Percentiles rank a stretch among this genome's conserved stretches.
phyloP scores from a whole-genome alignment of 2,797 vertebrate genomes.

The Acropternis orthonyx region DNA sequence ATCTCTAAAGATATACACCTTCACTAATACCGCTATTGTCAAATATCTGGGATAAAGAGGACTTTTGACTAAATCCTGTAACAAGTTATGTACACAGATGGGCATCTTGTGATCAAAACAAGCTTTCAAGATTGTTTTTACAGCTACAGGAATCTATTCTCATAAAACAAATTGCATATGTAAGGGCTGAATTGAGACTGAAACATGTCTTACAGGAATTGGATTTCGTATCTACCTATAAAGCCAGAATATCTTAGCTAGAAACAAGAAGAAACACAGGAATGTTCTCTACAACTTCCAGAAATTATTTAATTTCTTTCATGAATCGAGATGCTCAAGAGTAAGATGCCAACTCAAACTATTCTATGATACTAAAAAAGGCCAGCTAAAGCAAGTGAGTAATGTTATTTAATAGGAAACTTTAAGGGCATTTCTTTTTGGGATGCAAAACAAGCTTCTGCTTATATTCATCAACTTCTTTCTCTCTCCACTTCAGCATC shows the following conservation, averaged over 20 bases:
- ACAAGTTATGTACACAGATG: neutral
- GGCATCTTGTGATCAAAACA: neutral
- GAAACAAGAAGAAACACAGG: neutral
- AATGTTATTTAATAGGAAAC: neutral
- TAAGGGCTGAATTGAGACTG: neutral
- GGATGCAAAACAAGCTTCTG: neutral
- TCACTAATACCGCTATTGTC: neutral
- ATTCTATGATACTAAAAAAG: neutral
- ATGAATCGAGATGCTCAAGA: neutral
- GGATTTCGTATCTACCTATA: neutral
- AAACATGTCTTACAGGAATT: neutral
- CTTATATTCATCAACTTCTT: neutral
- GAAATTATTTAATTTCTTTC: neutral
- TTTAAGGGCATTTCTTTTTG: neutral
- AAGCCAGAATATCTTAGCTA: neutral
- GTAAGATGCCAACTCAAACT: neutral
- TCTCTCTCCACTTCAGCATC: neutral
- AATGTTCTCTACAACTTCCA: neutral
- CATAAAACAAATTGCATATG: neutral
- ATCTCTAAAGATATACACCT: neutral
- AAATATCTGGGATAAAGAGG: neutral
- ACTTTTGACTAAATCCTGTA: neutral
- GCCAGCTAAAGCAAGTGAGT: neutral
- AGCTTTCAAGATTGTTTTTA: neutral
- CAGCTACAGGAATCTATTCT: neutral